Evolutionary conservation across 2,888 invertebrate genomes (phyloP), one percentile per base, ranked within the genome.

Genomic region (Pollenia griseotomentosa): DNA sequence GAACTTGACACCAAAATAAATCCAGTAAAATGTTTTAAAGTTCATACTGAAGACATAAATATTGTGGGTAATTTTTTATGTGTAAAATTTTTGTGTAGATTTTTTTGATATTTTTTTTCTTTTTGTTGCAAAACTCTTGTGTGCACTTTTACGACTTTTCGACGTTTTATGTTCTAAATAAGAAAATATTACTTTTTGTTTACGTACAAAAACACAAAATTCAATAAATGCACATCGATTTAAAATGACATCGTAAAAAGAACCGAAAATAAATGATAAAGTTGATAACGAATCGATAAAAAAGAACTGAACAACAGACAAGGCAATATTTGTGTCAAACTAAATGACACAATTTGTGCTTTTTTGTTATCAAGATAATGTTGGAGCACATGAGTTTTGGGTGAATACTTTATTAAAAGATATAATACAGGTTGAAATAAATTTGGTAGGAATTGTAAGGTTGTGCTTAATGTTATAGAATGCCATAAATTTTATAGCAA

Each of bases 1-100:
- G 42, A 81, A 48, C 73, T 46, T 74, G 81, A 81, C 73, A 74
- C 57, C 11, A 73, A 65, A 80, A 48, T 40, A 51, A 70, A 33
- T n/a, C 9, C 19, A 55, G 33, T 40, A 23, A 65, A 68, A 68
- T 57, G 1, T 44, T 48, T 11, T 48, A 46, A 48, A 48, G 33
- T 33, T 12, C 59, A 48, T 59, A 33, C 48, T n/a, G 33, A 40
- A 51, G 16, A 53, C 68, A 68, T n/a, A 11, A 53, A 44, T 19
- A 65, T 16, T n/a, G 42, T 65, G 65, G 19, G 33, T 33, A 33
- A 40, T 16, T 48, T 70, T 70, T 16, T 42, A 14, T 10, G 7
- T 11, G 2, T 40, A 7, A 6, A 40, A 33, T 59, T 19, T 4
- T 33, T 16, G n/a, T 10, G 9, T 53, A 1, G 23, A 23, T 23